Evolutionary conservation across 1,140 invertebrate species (phyloP).

Genomic region (Aphidius gifuensis): DNA sequence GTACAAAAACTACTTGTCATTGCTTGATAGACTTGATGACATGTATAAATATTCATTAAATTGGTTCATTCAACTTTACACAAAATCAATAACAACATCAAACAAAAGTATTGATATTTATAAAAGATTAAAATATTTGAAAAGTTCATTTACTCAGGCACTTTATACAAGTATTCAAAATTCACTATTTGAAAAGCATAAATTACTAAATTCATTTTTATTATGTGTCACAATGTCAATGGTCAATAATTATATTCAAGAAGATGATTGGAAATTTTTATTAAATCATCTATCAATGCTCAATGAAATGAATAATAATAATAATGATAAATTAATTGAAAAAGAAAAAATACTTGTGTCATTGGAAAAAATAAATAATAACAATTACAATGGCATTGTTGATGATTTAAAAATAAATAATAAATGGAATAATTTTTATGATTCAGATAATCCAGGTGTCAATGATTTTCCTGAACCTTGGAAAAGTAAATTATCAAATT

Average conservation of each 20-base stretch:
- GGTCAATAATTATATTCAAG: constrained; percentile 55
- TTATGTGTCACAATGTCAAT: constrained; percentile 55
- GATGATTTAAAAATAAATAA: constrained; percentile 30
- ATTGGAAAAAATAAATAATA: constrained; percentile 2
- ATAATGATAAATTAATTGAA: constrained; percentile 47
- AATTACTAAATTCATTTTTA: constrained; percentile 68
- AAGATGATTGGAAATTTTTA: constrained; percentile 61
- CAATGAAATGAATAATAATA: constrained; percentile 44
- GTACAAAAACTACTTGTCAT: constrained; percentile 62
- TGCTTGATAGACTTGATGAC: constrained; percentile 66
- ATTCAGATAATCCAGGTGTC: constrained; percentile 65
- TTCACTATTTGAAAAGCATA: constrained; percentile 71
- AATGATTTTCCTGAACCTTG: constrained; percentile 61
- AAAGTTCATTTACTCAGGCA: constrained; percentile 62
- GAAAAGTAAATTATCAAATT: constrained; percentile 63
- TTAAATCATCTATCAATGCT: constrained; percentile 51
- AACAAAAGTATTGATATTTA: constrained; percentile 57
- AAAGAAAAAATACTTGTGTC: background rate
- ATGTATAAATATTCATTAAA: constrained; percentile 70
- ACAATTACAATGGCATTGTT: constrained; percentile 1
- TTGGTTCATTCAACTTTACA: constrained; percentile 69
- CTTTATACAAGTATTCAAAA: constrained; percentile 65
- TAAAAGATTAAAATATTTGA: constrained; percentile 58
- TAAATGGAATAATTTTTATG: constrained; percentile 74
- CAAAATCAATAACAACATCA: constrained; percentile 63